phyloP scores from a whole-genome alignment of 2,888 invertebrate species.

The Gibbula magus region DNA sequence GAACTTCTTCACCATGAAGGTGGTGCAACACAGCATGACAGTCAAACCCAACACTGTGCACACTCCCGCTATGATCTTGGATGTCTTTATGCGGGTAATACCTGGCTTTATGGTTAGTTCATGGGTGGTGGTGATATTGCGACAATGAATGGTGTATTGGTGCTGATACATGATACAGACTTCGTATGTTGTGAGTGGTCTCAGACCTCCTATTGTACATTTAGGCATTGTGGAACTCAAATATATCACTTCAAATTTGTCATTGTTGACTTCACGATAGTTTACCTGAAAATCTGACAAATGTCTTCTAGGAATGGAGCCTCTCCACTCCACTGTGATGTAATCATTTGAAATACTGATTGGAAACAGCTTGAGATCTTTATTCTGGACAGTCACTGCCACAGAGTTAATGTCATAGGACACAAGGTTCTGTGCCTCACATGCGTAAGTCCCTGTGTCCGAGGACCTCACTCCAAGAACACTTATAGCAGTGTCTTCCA shows the following conservation, averaged over 20 bases:
- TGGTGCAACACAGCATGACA: constrained; percentile 72
- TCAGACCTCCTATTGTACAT: constrained; percentile 74
- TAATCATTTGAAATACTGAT: constrained; percentile 70
- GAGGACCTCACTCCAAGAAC: constrained; percentile 41
- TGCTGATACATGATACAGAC: constrained; percentile 75
- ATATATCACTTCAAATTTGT: constrained; percentile 34
- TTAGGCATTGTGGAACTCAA: constrained; percentile 65
- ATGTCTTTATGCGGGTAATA: constrained; percentile 55
- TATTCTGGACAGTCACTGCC: constrained; percentile 71
- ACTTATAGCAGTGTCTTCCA: constrained; percentile 51
- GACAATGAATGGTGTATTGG: constrained; percentile 61
- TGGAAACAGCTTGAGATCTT: constrained; percentile 73
- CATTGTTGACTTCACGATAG: constrained; percentile 36
- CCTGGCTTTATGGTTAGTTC: constrained; percentile 41
- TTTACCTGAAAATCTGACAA: constrained; percentile 62
- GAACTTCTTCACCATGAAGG: constrained; percentile 67
- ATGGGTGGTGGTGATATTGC: constrained; percentile 55
- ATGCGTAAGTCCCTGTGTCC: constrained; percentile 75
- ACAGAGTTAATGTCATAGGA: constrained; percentile 68
- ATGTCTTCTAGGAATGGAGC: constrained; percentile 61
- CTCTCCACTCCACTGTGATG: constrained; percentile 75
- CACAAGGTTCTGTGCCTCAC: constrained; percentile 72
- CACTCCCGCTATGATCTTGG: constrained; percentile 59
- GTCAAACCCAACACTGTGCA: constrained; percentile 54
- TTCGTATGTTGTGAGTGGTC: constrained; percentile 74